Evolutionary conservation across 2,797 vertebrate genomes (phyloP), one percentile per base, ranked within the genome.

Genomic region (Parauchenoglanis ngamensis): DNA sequence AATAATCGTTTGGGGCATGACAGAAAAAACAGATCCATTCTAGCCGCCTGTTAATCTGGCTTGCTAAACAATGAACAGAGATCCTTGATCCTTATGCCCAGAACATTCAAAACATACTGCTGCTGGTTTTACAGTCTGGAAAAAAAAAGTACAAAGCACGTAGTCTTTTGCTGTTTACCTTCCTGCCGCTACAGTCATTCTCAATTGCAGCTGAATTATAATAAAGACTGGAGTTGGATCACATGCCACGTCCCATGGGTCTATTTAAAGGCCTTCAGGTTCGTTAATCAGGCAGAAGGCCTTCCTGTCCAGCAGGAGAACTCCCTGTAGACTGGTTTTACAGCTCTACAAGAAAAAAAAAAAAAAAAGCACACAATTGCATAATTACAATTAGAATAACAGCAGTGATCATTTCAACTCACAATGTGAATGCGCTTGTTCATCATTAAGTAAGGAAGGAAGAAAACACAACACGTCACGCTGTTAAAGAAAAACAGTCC

Each of bases 281-380:
- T 83, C 65, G 61, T n/a, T 76, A 28, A 31, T 82, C n/a, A 52
- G 25, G 79, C 85, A 83, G 68, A 46, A 54, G 35, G 77, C 77
- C 86, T 77, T 52, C 88, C 86, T 87, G 83, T 59, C 76, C 86
- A 86, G 83, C 89, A 87, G 85, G 88, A 86, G 56, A 85, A 59
- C 44, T 40, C 87, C 59, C 44, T 72, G 80, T 61, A 84, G 85
- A 79, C 31, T 35, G 44, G 79, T 57, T 81, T 83, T 65, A 82
- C 82, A 80, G 35, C 59, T 79, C 80, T 86, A 68, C 19, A 90
- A 88, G 1, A 88, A n/a, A n/a, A n/a, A n/a, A 63, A 80, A 7
- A 83, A 40, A 40, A 40, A 63, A 80, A 7, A 85, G 40, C 52
- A 35, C 63, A 83, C 46, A 68, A 25, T 52, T 72, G 8, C 4